These are phyloP conservation scores for Andrena marginata DNA, from an alignment of 2,888 invertebrate genomes.

Conservation along the genomic window DNA sequence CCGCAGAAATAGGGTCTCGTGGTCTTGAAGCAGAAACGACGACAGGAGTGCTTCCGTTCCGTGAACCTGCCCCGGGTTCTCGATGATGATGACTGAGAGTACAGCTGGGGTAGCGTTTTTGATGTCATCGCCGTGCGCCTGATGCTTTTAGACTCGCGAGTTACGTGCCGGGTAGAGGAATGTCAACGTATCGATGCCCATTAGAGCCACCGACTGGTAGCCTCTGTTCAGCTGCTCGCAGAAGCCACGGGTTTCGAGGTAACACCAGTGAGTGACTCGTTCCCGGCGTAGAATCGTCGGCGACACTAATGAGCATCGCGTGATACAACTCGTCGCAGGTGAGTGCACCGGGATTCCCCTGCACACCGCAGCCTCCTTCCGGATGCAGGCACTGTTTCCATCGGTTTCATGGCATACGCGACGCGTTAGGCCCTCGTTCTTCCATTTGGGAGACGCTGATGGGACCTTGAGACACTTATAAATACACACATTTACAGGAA, in stretches of 20 bases:
- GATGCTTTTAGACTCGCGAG: neutral
- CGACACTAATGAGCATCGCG: constrained; percentile 69
- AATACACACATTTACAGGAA: neutral
- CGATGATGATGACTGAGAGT: constrained; percentile 32
- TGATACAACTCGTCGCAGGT: constrained; percentile 57
- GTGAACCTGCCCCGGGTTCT: constrained; percentile 24
- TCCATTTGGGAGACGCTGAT: neutral
- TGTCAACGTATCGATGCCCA: constrained; percentile 1
- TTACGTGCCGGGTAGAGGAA: neutral
- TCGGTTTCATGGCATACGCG: neutral
- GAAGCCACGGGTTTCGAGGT: neutral
- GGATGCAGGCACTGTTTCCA: constrained; percentile 1
- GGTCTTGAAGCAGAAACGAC: constrained; percentile 10
- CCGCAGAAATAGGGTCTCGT: constrained; percentile 2
- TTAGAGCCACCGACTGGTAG: neutral
- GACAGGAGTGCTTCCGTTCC: constrained; percentile 33
- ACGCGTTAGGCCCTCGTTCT: neutral
- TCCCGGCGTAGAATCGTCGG: constrained; percentile 51
- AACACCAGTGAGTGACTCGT: constrained; percentile 58
- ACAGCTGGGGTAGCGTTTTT: constrained; percentile 17
- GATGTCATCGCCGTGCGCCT: constrained; percentile 20
- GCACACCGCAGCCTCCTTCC: neutral
- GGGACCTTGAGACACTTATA: neutral
- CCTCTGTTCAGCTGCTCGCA: neutral
- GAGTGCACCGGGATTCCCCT: constrained; percentile 36